Evolutionary conservation across 1,140 invertebrate species (phyloP), one percentile per base, ranked within the genome.

Genomic region (Calephelis virginiensis): DNA sequence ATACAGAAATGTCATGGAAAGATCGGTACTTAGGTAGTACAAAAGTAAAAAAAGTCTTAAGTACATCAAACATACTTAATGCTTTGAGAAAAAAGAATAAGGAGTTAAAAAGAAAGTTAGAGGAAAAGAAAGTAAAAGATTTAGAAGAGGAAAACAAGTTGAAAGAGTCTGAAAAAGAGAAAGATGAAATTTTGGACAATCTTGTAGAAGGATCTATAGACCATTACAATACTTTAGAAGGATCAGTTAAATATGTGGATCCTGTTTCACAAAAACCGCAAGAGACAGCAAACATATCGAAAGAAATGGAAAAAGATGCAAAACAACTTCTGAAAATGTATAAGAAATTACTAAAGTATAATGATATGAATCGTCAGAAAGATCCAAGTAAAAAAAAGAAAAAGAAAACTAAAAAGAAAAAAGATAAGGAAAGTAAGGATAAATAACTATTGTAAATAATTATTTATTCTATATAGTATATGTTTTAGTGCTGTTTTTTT

Each of bases 71-170:
- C 40, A 85, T 94, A 48, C 81, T 92, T 12, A 93, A 93, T 71
- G 92, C 92, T 63, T 75, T 94, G 14, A 83, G 93, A 64, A 93
- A 92, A 73, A 94, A 93, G 77, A 93, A 93, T 72, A 93, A 89
- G 70, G 90, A 93, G 73, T 80, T 93, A 14, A 93, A 93, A 72
- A 92, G 81, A 49, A 90, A 88, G 48, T 67, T 91, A 61, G 80
- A 82, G 69, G 83, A 89, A 71, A 86, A 84, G 63, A 74, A 76
- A 45, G 40, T 67, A 13, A 69, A 28, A 53, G 45, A 64, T 61
- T 9, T 59, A 28, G 75, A 74, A 66, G 43, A 65, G 43, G 38
- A 69, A 59, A 64, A 46, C 8, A 8, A 43, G 46, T 56, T 56
- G 14, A 45, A 61, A 69, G 66, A 67, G n/a, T 28, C 63, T 38